phyloP scores from a whole-genome alignment of 2,888 invertebrate genomes.

The Adineta ricciae region DNA sequence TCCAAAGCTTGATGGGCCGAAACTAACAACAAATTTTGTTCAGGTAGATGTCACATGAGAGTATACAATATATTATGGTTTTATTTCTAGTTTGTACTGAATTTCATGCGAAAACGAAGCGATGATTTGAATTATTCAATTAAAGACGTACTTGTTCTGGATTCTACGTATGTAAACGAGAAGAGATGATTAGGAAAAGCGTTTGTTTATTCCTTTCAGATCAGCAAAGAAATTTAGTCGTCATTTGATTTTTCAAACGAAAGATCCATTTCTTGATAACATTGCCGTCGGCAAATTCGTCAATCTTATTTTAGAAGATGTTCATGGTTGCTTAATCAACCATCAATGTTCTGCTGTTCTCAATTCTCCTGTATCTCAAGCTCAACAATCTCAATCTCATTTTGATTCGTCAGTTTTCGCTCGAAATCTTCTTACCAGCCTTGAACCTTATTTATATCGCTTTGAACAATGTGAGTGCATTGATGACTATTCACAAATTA shows the following conservation, averaged over 20 bases:
- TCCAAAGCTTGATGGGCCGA: not conserved
- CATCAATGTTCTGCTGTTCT: not conserved
- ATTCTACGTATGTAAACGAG: slow-evolving; percentile 41
- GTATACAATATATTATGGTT: too few relatives aligned
- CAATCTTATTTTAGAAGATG: slow-evolving; percentile 27
- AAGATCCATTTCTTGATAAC: slow-evolving; percentile 36
- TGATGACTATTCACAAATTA: slow-evolving; percentile 39
- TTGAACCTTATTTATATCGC: not conserved
- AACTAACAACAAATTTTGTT: not conserved
- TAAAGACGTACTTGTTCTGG: slow-evolving; percentile 40
- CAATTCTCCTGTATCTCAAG: not conserved
- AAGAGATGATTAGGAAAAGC: too few relatives aligned
- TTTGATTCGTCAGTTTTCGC: not conserved
- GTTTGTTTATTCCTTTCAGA: slow-evolving; percentile 36
- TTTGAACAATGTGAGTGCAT: slow-evolving; percentile 34
- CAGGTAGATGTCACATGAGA: too few relatives aligned
- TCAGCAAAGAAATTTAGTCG: slow-evolving; percentile 55
- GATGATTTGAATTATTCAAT: slow-evolving; percentile 36
- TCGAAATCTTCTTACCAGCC: not conserved
- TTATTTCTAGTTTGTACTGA: not conserved
- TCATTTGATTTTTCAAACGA: slow-evolving; percentile 55
- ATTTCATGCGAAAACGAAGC: slow-evolving; percentile 4
- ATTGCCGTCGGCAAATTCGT: slow-evolving; percentile 26
- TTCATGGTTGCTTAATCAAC: not conserved
- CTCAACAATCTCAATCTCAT: not conserved